Conservation (phyloP, 2,797 vertebrate species). For the Odontamblyopus rebecca region DNA sequence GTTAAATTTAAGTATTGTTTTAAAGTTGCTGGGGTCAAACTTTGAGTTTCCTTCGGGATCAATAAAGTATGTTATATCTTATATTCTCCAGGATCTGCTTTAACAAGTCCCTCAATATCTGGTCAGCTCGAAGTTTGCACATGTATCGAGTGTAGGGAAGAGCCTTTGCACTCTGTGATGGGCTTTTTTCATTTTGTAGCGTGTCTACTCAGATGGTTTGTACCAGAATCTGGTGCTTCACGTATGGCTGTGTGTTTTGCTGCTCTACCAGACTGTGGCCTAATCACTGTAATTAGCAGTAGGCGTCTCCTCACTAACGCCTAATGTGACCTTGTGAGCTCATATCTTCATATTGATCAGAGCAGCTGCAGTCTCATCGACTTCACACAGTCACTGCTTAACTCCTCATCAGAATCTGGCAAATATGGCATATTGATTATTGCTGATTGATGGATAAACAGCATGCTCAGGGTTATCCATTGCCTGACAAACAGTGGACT, state of each 20-base stretch:
- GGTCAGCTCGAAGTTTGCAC: no score
- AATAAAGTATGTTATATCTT: no score
- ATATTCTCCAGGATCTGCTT: no score
- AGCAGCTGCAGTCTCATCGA: slow-evolving; percentile 47
- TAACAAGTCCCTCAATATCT: no score
- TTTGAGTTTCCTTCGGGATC: no score
- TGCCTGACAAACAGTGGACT: slow-evolving; percentile 28
- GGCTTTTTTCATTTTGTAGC: no score
- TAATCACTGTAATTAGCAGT: not conserved
- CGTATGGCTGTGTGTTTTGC: not conserved
- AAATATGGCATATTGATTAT: slow-evolving; percentile 63
- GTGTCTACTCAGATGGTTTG: no score
- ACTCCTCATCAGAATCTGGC: slow-evolving; percentile 39
- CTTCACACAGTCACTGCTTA: slow-evolving; percentile 35
- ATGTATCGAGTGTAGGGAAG: no score
- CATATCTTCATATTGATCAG: slow-evolving; percentile 47
- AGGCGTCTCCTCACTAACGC: not conserved
- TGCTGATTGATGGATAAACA: slow-evolving; percentile 37
- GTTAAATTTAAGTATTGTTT: no score
- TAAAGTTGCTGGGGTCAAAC: no score
- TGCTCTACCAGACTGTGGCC: not conserved
- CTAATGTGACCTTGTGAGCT: slow-evolving; percentile 25
- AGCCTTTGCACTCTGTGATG: no score
- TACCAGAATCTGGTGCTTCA: no score
- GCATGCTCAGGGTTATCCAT: slow-evolving; percentile 39